These are phyloP conservation scores for Calameuta filiformis DNA, from an alignment of 2,888 invertebrate species.

Conservation along the genomic window DNA sequence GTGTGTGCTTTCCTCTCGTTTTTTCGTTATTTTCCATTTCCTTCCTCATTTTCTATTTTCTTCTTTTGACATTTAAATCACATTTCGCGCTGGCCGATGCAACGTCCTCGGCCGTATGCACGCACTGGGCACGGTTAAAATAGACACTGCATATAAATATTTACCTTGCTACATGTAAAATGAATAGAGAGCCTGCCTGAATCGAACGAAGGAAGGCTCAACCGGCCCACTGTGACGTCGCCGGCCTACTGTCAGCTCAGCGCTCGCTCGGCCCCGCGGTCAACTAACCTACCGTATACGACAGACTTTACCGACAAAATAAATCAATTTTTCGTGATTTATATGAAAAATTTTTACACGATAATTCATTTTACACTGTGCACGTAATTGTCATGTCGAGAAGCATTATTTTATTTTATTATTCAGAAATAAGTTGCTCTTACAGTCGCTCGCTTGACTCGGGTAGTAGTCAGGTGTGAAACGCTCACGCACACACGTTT, in stretches of 20 bases:
- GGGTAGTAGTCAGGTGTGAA: slow-evolving; percentile 64
- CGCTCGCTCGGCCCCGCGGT: slow-evolving; percentile 67
- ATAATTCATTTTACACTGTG: slow-evolving; percentile 26
- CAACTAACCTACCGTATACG: slow-evolving; percentile 63
- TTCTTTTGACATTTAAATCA: slow-evolving; percentile 7
- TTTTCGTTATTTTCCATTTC: background rate
- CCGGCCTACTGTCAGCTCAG: slow-evolving; percentile 69
- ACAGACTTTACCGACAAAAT: slow-evolving; percentile 48
- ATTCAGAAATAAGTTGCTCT: background rate
- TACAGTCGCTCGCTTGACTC: slow-evolving; percentile 47
- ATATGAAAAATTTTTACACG: slow-evolving; percentile 24
- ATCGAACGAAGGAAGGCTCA: slow-evolving; percentile 65
- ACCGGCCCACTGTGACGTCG: slow-evolving; percentile 69
- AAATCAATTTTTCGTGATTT: slow-evolving; percentile 34
- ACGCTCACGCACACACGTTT: slow-evolving; percentile 57
- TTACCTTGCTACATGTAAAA: slow-evolving; percentile 67
- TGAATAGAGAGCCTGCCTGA: slow-evolving; percentile 65
- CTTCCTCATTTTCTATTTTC: slow-evolving; percentile 2
- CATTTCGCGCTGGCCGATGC: slow-evolving; percentile 14
- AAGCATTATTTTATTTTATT: background rate
- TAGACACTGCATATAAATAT: slow-evolving; percentile 55
- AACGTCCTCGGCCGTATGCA: slow-evolving; percentile 22
- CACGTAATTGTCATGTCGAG: background rate
- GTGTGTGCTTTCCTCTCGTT: background rate
- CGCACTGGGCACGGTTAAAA: slow-evolving; percentile 44